Evolutionary conservation across 2,797 vertebrate species (phyloP).

Genomic region (Nyctalus aviator): DNA sequence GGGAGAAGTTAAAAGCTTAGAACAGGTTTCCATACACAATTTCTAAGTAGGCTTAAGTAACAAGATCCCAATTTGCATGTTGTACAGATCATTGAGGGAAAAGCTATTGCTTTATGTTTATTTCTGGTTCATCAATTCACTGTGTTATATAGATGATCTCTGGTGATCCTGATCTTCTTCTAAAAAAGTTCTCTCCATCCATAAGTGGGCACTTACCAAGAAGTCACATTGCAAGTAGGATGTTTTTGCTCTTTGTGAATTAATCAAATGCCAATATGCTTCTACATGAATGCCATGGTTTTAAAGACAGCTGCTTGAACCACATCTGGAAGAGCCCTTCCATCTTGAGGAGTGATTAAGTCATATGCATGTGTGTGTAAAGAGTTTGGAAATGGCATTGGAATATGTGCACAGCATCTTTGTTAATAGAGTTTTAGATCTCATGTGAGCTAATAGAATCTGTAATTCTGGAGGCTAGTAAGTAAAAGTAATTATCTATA

Average conservation of each 20-base stretch:
- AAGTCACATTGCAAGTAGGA: background rate
- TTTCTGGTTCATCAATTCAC: slow-evolving; percentile 26
- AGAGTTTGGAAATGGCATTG: slow-evolving; percentile 12
- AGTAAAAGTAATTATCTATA: slow-evolving; percentile 9
- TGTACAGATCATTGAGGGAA: slow-evolving; percentile 17
- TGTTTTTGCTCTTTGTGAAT: slow-evolving; percentile 22
- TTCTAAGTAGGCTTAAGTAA: slow-evolving; percentile 42
- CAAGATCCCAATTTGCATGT: slow-evolving; percentile 16
- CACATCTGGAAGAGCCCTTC: slow-evolving; percentile 34
- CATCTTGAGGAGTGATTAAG: background rate
- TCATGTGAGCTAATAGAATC: background rate
- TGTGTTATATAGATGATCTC: background rate
- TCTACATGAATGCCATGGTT: slow-evolving; percentile 39
- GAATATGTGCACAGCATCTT: background rate
- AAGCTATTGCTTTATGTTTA: background rate
- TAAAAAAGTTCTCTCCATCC: background rate
- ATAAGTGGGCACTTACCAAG: background rate
- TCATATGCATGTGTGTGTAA: background rate
- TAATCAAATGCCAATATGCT: slow-evolving; percentile 9
- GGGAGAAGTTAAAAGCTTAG: slow-evolving; percentile 30
- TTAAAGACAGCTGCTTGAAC: slow-evolving; percentile 30
- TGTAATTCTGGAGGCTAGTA: slow-evolving; percentile 42
- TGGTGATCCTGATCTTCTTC: background rate
- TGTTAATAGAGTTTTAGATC: background rate
- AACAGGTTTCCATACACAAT: slow-evolving; percentile 61